Evolutionary conservation across 2,797 vertebrate genomes (phyloP), one percentile per base, ranked within the genome.

Genomic region (Channa striata): DNA sequence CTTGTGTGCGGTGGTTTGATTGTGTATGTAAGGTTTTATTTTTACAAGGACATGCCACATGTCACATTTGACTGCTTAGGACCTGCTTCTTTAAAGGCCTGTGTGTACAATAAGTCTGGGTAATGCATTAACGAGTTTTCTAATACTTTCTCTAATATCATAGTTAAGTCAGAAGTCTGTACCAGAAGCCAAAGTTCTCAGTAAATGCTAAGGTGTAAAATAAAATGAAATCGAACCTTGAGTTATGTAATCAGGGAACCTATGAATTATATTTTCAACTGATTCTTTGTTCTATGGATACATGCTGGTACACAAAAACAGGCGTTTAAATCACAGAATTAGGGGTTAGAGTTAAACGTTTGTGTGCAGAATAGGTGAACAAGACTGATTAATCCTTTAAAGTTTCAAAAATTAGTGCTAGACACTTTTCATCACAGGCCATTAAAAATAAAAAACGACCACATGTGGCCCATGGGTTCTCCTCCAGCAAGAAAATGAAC

Each of bases 41-140:
- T 59, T 40, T 20, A 72, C 52, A 48, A n/a, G 43, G 33, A 54
- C 53, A 68, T 12, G 7, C 19, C 21, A 61, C 60, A 11, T 48
- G 58, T 36, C 49, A 50, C 34, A 36, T 61, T 48, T 56, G 52
- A 53, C 39, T 49, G 17, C 58, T 25, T 16, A 23, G 39, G 39
- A 36, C 36, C 8, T 16, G 33, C 25, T 19, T 33, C 12, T 66
- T 49, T 34, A 13, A 47, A 37, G 50, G 13, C 19, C 3, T 44
- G 17, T 39, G 14, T 30, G 12, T 4, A 6, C 10, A 56, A 19
- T 30, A 30, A 5, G 0, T 5, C 34, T 11, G 4, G 11, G 19
- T 44, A 25, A 23, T 46, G 0, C n/a, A 54, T 36, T 0, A n/a
- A n/a, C n/a, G 2, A 30, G 44, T 56, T 8, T 23, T 23, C 10